Base-by-base conservation (phyloP, 2,888 invertebrate species). In the Caenorhabditis sp. region DNA sequence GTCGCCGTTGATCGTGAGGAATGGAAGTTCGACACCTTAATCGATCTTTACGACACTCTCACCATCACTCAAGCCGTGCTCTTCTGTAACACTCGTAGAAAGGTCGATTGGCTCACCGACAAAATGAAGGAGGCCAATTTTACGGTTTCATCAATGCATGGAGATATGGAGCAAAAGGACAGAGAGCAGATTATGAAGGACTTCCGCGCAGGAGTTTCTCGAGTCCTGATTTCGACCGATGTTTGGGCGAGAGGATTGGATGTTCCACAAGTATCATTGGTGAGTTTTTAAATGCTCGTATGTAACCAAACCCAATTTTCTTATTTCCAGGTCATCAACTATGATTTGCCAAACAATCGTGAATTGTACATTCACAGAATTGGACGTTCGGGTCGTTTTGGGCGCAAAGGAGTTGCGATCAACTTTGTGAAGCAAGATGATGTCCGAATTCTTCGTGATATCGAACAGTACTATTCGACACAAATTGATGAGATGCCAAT, bases 401-500 rank as follows among this genome's bases (percentile, higher is more conserved):
- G 97, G 26, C 92, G 97, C 67, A 99, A 99, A 89, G 99, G 99
- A 93, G 99, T 99, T 1, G 97, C 97, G 25, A 99, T 99, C 85
- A 99, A 99, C 90, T 99, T 99, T 89, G 97, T 97, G 10, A 97
- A 97, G 89, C 95, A 94, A n/a, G 99, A 99, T 89, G 99, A 99
- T 89, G 97, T 99, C 88, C 92, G 97, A 89, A 99, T 97, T 89
- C 90, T 99, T 78, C 91, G 97, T 89, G 99, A 99, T 89, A 99
- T 99, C 90, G 99, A 99, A 90, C 97, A 99, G 91, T 99, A 97
- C 91, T 99, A 99, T 89, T 95, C 96, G 0, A 99, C 99, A 63
- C 97, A 99, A 90, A 97, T 99, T 89, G 99, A 99, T 89, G 97
- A 99, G 90, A 99, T 99, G 99, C 99, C 99, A 52, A 91, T 91